These are phyloP conservation scores for Parascotia fuliginaria DNA, from an alignment of 2,888 invertebrate genomes.

Conservation along the genomic window DNA sequence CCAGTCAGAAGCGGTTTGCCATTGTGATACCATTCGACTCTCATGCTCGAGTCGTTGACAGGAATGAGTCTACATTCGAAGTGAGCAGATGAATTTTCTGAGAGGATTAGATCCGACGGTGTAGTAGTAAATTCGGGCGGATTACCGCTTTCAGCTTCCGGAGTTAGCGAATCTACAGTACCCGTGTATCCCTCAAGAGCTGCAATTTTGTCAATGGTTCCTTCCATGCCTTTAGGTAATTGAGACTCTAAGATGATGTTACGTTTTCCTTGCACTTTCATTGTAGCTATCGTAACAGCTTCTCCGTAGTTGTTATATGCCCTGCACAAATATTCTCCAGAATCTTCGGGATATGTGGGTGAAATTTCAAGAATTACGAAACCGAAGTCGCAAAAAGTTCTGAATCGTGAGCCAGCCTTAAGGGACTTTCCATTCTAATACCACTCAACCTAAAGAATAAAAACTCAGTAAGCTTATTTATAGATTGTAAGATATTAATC, in stretches of 20 bases:
- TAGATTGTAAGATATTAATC: background rate
- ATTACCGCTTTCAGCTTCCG: conserved; percentile 93
- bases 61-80: conserved; percentile 96
- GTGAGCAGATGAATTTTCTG: conserved; percentile 95
- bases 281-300: conserved; percentile 94
- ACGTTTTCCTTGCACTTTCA: conserved; percentile 96
- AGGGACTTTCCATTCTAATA: conserved; percentile 97
- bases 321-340: conserved; percentile 95
- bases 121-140: conserved; percentile 96
- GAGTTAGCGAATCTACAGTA: conserved; percentile 87
- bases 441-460: conserved; percentile 91
- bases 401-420: conserved; percentile 95
- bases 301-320: conserved; percentile 96
- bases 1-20: conserved; percentile 96
- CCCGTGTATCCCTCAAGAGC: conserved; percentile 94
- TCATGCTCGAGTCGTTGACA: conserved; percentile 96
- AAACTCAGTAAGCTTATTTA: background rate
- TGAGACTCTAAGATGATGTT: conserved; percentile 97
- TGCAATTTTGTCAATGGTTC: conserved; percentile 96
- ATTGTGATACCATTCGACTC: conserved; percentile 99
- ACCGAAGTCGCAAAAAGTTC: conserved; percentile 99
- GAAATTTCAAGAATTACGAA: conserved; percentile 98
- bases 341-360: conserved; percentile 98
- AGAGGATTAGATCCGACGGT: conserved; percentile 92
- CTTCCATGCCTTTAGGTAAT: conserved; percentile 96